Percentiles rank a stretch among this genome's conserved stretches.
Conservation (phyloP, 2,113 vertebrate genomes). For the Morone chrysops region DNA sequence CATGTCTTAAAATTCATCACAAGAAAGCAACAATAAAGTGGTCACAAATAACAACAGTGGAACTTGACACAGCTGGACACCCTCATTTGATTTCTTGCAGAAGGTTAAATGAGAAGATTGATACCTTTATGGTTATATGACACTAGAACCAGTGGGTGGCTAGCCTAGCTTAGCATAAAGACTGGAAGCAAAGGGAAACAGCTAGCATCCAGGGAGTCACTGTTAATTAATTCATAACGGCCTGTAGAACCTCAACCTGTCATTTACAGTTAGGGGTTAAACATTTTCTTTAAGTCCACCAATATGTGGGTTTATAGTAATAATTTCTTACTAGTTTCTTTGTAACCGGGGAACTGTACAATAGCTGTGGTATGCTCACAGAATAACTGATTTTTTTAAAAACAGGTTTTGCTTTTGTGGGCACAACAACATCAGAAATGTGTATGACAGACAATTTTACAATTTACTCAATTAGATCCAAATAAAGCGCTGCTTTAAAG, state of each 20-base stretch:
- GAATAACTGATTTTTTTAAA: background rate
- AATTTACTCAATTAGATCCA: background rate
- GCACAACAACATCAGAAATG: background rate
- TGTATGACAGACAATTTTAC: background rate
- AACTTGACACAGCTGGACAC: no score
- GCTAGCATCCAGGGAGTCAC: background rate
- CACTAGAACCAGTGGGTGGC: background rate
- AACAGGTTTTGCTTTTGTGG: background rate
- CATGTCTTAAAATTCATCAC: no score
- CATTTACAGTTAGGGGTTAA: background rate
- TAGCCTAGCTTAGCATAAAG: background rate
- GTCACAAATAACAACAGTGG: no score
- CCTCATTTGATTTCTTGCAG: no score
- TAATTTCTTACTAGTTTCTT: background rate
- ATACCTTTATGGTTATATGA: no score
- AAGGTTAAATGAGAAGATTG: no score
- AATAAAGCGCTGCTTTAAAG: constrained; percentile 23
- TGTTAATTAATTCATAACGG: background rate
- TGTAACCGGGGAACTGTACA: background rate
- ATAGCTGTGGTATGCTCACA: background rate
- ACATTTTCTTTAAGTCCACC: background rate
- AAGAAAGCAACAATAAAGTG: no score
- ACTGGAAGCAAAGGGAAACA: background rate
- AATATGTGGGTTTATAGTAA: background rate
- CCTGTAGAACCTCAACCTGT: no score